Percentiles rank a stretch among this genome's conserved stretches.
phyloP scores from a whole-genome alignment of 2,113 vertebrate genomes.

The Furnarius figulus region DNA sequence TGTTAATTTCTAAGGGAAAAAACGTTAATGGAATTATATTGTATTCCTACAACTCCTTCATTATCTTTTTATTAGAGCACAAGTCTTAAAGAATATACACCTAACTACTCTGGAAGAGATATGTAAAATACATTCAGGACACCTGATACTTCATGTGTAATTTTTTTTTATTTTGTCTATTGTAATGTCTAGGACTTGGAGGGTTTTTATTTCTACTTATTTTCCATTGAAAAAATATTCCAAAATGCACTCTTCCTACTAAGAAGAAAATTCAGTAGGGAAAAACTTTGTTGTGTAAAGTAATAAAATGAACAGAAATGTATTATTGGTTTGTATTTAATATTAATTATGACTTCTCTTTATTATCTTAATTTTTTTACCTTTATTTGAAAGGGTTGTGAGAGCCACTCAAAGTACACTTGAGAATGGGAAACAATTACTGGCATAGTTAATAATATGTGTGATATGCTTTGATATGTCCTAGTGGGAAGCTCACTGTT shows the following conservation, averaged over 20 bases:
- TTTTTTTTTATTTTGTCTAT: not conserved
- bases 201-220: not conserved
- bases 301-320: not conserved
- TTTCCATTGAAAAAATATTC: not conserved
- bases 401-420: not conserved
- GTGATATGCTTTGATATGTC: not conserved
- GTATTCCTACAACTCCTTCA: not conserved
- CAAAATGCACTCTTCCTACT: not conserved
- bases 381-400: not conserved
- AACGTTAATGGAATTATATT: not conserved
- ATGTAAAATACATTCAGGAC: not conserved
- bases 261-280: not conserved
- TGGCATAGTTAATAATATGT: not conserved
- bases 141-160: not conserved
- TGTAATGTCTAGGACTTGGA: not conserved
- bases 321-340: not conserved
- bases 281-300: not conserved
- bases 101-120: not conserved
- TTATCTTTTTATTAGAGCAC: conserved; percentile 23
- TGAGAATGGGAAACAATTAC: not conserved
- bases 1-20: not conserved
- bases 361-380: not conserved
- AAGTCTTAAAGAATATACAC: not conserved
- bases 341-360: not conserved
- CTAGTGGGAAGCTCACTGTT: not conserved